These are phyloP conservation scores for Ctena decussata DNA, from an alignment of 2,888 invertebrate species.

Conservation along the genomic window DNA sequence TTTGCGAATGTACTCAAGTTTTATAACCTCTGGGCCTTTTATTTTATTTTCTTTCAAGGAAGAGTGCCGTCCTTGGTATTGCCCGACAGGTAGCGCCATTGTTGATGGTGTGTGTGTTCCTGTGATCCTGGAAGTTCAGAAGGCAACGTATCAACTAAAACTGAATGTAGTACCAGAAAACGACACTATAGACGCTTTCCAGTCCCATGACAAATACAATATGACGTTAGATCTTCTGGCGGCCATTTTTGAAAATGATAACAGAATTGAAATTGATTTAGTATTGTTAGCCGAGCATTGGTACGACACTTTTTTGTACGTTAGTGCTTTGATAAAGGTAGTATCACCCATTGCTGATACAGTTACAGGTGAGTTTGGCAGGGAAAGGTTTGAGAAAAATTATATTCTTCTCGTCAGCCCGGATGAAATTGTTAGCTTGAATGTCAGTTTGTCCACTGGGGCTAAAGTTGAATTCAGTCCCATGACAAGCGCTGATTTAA, in stretches of 20 bases:
- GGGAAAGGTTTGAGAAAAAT: not conserved
- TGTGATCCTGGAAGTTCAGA: constrained; percentile 19
- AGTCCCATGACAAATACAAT: constrained; percentile 26
- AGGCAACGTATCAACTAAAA: constrained; percentile 23
- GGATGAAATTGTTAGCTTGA: not conserved
- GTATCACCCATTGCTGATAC: not conserved
- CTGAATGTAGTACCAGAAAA: constrained; percentile 29
- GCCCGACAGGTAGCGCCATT: constrained; percentile 36
- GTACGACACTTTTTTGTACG: not conserved
- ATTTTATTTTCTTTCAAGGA: constrained; percentile 32
- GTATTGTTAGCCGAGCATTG: constrained; percentile 18
- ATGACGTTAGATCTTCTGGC: constrained; percentile 15
- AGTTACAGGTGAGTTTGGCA: not conserved
- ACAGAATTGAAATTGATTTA: constrained; percentile 21
- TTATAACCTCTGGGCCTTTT: too few species aligned
- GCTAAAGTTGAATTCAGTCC: constrained; percentile 35
- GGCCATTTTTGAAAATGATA: constrained; percentile 21
- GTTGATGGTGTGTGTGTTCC: constrained; percentile 39
- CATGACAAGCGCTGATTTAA: not conserved
- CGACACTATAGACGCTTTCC: not conserved
- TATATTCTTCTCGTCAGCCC: not conserved
- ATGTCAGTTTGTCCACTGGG: constrained; percentile 28
- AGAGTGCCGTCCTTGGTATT: constrained; percentile 58
- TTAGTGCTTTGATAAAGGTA: not conserved
- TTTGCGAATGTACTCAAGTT: too few species aligned